A percentile compares a stretch with the other conserved stretches of the same genome.
These are phyloP conservation scores for Schizothorax lantsangensis DNA, from an alignment of 2,797 vertebrate genomes.

Conservation along the genomic window DNA sequence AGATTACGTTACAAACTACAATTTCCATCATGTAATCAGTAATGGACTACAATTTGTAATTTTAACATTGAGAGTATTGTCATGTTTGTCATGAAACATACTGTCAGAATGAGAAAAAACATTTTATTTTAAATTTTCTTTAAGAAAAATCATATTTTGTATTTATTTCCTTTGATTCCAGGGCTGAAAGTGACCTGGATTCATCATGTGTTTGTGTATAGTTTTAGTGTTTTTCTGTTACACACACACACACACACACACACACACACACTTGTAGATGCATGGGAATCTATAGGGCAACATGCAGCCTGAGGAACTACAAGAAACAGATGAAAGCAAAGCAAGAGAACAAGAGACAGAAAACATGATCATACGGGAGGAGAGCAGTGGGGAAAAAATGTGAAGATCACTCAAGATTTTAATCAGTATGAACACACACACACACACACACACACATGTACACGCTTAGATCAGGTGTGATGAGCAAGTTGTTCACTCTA, in stretches of 20 bases:
- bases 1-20: no score
- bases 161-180: no score
- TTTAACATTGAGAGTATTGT: no score
- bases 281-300: neutral
- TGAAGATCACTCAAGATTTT: neutral
- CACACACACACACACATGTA: neutral
- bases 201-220: neutral
- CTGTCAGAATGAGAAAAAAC: no score
- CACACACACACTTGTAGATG: neutral
- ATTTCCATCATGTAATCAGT: no score
- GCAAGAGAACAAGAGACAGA: neutral
- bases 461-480: conserved; percentile 6
- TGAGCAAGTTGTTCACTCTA: conserved; percentile 23
- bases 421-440: neutral
- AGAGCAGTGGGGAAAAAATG: neutral
- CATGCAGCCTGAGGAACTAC: neutral
- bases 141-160: no score
- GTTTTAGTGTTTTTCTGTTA: neutral
- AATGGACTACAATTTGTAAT: no score
- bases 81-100: no score
- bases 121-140: no score
- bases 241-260: conserved; percentile 9
- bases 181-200: no score
- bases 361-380: neutral
- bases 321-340: conserved; percentile 17